Conservation (phyloP, 1,140 invertebrate genomes). For the Panulirus ornatus region DNA sequence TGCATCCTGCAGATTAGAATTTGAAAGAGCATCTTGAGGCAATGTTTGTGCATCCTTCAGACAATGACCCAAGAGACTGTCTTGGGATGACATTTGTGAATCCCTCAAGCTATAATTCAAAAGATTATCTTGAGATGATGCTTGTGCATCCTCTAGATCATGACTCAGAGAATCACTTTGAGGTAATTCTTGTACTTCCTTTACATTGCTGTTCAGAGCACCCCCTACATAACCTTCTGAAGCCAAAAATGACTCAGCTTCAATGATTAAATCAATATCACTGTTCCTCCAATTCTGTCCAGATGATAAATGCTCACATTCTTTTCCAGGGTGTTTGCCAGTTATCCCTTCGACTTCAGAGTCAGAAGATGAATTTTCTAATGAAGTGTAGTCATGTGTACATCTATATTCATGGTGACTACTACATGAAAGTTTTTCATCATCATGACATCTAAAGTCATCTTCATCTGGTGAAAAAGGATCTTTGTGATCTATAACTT, state of each 20-base stretch:
- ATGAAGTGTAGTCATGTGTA: not conserved
- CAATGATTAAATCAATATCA: slow-evolving; percentile 47
- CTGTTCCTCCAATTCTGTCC: slow-evolving; percentile 42
- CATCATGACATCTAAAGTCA: not conserved
- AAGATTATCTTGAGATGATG: not conserved
- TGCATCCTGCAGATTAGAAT: not conserved
- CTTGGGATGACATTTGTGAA: not conserved
- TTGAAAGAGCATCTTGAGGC: not conserved
- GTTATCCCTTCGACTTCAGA: slow-evolving; percentile 58
- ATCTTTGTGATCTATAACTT: not conserved
- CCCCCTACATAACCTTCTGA: not conserved
- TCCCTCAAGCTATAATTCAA: not conserved
- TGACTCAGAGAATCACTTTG: not conserved
- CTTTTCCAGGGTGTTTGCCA: not conserved
- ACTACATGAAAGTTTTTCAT: not conserved
- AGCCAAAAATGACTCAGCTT: slow-evolving; percentile 1
- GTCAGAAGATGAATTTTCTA: slow-evolving; percentile 33
- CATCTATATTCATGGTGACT: not conserved
- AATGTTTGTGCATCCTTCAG: not conserved
- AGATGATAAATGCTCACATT: not conserved
- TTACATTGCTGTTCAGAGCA: not conserved
- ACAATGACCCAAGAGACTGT: not conserved
- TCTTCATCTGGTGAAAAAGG: slow-evolving; percentile 3
- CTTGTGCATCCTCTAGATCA: not conserved
- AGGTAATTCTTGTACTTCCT: not conserved